A percentile compares a stretch with the other conserved stretches of the same genome.
Conservation (phyloP, 2,888 invertebrate species). For the Trachelus stipa region DNA sequence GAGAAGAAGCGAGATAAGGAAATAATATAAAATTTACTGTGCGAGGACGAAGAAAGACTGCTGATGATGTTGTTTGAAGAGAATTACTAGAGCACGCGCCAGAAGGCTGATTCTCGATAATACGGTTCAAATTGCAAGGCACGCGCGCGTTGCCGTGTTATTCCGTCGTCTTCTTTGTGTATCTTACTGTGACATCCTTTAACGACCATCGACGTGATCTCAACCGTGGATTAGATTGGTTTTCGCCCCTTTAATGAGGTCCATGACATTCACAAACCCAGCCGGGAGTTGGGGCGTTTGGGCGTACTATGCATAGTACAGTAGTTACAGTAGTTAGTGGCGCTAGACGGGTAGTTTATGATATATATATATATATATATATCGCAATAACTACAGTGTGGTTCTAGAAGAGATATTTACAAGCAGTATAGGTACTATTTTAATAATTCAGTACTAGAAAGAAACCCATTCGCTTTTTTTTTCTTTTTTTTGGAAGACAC, state of each 20-base stretch:
- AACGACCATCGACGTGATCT: neutral
- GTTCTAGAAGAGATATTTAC: conserved; percentile 56
- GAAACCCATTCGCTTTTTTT: conserved; percentile 60
- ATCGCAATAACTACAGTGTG: conserved; percentile 55
- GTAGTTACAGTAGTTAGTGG: conserved; percentile 53
- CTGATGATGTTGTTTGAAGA: neutral
- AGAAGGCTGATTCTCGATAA: neutral
- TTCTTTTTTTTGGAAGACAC: conserved; percentile 80
- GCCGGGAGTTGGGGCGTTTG: conserved; percentile 59
- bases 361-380: conserved; percentile 10
- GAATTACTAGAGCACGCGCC: neutral
- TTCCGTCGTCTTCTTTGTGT: neutral
- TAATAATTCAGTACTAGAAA: conserved; percentile 35
- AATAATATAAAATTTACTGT: neutral
- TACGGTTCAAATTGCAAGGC: neutral
- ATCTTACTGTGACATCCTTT: conserved; percentile 14
- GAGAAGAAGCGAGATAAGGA: neutral
- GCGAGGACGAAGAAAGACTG: neutral
- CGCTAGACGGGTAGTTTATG: conserved; percentile 47
- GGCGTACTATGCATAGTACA: conserved; percentile 48
- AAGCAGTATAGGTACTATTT: conserved; percentile 59
- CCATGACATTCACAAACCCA: conserved; percentile 62
- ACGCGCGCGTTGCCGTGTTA: neutral
- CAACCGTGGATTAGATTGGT: conserved; percentile 46
- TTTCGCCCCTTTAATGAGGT: conserved; percentile 65